Base-by-base conservation (phyloP, 2,797 vertebrate genomes). In the Gadopsis marmoratus region DNA sequence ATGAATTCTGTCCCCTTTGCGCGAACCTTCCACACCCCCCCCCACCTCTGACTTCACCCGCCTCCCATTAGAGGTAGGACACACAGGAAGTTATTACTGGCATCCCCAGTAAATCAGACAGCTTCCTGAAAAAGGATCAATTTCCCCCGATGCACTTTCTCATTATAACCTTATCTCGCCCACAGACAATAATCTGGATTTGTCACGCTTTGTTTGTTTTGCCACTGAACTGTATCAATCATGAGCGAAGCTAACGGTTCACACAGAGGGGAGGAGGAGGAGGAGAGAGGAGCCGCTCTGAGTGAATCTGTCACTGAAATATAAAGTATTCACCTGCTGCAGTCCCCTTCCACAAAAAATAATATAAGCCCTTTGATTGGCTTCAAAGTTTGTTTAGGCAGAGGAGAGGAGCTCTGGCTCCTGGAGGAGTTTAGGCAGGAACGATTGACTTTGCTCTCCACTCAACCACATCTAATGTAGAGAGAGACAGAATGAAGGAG, bases 111-210 rank as follows among this genome's bases (percentile, higher is more conserved):
- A 94, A 94, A 93, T 94, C 93, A 94, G 92, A 89, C 91, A 64
- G 93, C 92, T 93, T 94, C 90, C 93, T 94, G 91, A 88, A 92
- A 94, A 92, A 91, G 90, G 92, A 94, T 95, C 93, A 93, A 94
- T 94, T 94, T 93, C 94, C 94, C 89, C 77, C n/a, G 87, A 92
- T 93, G 92, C 93, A 93, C 91, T 95, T 94, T 94, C 92, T 95
- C 93, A 94, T 95, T 95, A 94, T 93, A 93, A 94, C 93, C 92
- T 94, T 95, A 95, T 95, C 94, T 91, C 90, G 79, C 91, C 93
- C 88, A 86, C 92, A 94, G 93, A 95, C 94, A 93, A 93, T 95
- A 93, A 94, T 95, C 94, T 95, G 94, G 93, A 94, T 94, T 95
- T 94, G 93, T 94, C 92, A 93, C 92, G 92, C 93, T 93, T 92